Conservation (phyloP, 2,113 vertebrate genomes). For the Dromiciops gliroides region DNA sequence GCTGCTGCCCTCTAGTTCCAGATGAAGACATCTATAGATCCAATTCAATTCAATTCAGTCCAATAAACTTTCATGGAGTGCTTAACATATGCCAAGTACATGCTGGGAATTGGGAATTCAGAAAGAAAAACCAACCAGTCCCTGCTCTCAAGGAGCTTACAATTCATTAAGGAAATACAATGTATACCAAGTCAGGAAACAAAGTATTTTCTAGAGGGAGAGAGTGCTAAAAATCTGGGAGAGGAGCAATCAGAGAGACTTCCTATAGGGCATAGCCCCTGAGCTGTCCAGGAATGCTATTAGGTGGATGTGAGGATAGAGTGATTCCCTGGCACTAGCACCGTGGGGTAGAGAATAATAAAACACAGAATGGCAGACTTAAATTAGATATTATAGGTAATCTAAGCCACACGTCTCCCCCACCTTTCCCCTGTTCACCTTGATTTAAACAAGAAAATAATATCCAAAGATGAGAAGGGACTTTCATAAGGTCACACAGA, state of each 20-base stretch:
- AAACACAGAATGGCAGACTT: neutral
- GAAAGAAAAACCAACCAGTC: neutral
- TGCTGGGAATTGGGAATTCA: neutral
- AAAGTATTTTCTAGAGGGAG: neutral
- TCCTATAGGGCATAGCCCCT: neutral
- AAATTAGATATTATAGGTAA: neutral
- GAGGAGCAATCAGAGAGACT: neutral
- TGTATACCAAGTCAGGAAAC: neutral
- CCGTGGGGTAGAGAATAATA: neutral
- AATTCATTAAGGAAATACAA: neutral
- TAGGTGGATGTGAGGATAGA: neutral
- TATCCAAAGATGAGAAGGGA: too few species aligned
- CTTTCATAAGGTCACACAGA: too few species aligned
- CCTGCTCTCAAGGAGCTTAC: neutral
- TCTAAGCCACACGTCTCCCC: neutral
- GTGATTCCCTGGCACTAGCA: neutral
- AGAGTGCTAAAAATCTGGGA: neutral
- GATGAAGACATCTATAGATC: neutral
- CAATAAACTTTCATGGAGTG: neutral
- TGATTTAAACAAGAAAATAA: neutral
- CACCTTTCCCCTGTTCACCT: neutral
- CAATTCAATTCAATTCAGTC: neutral
- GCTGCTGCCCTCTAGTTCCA: neutral
- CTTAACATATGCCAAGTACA: neutral
- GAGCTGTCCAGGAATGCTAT: neutral